Conservation (phyloP, 2,113 vertebrate genomes). For the Nothoprocta perdicaria region DNA sequence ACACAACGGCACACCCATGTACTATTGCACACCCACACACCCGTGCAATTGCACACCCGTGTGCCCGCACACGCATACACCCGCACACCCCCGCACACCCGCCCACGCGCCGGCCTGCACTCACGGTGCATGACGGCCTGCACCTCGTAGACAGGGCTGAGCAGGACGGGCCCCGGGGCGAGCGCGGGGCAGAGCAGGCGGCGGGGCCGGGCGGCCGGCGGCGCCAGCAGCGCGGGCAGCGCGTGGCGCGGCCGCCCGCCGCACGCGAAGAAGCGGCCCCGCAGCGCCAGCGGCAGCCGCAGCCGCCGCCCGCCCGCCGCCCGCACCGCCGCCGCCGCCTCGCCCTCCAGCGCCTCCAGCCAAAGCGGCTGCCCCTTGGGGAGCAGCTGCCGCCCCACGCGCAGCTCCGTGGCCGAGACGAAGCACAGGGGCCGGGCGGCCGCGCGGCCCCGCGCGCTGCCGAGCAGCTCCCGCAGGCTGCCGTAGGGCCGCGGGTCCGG, state of each 20-base stretch:
- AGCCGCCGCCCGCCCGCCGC: slow-evolving; percentile 51
- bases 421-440: slow-evolving; percentile 76
- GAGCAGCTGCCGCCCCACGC: slow-evolving; percentile 56
- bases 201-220: background rate
- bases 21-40: too few relatives aligned
- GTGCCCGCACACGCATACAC: background rate
- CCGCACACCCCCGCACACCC: background rate
- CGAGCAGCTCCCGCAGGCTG: slow-evolving; percentile 77
- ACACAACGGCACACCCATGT: too few relatives aligned
- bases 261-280: slow-evolving; percentile 72
- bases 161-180: slow-evolving; percentile 27
- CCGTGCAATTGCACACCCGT: too few relatives aligned
- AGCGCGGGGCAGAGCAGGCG: slow-evolving; percentile 65
- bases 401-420: slow-evolving; percentile 63
- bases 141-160: slow-evolving; percentile 84
- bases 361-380: slow-evolving; percentile 55
- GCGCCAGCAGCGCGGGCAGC: slow-evolving; percentile 75
- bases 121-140: slow-evolving; percentile 87
- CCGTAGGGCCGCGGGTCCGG: slow-evolving; percentile 39
- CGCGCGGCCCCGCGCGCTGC: slow-evolving; percentile 36
- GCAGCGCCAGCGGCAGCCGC: slow-evolving; percentile 65
- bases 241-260: slow-evolving; percentile 59
- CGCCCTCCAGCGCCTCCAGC: slow-evolving; percentile 51
- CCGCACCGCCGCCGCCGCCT: slow-evolving; percentile 71
- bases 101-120: background rate